Evolutionary conservation across 2,797 vertebrate species (phyloP).

Genomic region (Anas bernieri): DNA sequence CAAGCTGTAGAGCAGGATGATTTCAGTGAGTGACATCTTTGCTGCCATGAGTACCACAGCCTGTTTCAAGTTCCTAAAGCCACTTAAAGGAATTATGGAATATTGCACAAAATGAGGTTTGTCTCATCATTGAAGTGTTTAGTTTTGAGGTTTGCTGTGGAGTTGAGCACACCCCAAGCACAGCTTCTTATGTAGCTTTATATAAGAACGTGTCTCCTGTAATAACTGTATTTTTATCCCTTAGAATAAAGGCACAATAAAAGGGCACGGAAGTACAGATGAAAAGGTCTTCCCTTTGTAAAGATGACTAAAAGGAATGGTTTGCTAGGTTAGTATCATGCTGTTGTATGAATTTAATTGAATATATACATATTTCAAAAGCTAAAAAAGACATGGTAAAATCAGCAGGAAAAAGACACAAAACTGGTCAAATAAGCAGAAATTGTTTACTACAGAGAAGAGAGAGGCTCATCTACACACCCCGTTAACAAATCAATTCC

Average conservation of each 20-base stretch:
- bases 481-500: neutral
- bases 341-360: neutral
- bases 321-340: neutral
- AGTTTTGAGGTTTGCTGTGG: neutral
- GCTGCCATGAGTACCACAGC: neutral
- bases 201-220: neutral
- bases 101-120: neutral
- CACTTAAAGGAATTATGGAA: neutral
- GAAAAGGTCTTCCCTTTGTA: neutral
- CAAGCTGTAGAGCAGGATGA: neutral
- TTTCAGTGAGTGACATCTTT: neutral
- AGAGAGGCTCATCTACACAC: neutral
- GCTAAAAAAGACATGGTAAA: neutral
- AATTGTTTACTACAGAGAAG: neutral
- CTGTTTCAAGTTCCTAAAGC: neutral
- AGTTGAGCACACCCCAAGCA: neutral
- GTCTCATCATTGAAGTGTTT: neutral
- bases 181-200: neutral
- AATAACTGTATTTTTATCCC: neutral
- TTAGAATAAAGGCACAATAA: neutral
- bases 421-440: neutral
- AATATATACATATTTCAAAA: neutral
- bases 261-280: neutral
- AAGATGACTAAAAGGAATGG: neutral
- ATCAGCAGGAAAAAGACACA: neutral